Base-by-base conservation (phyloP, 2,797 vertebrate species). In the Fundulus diaphanus region DNA sequence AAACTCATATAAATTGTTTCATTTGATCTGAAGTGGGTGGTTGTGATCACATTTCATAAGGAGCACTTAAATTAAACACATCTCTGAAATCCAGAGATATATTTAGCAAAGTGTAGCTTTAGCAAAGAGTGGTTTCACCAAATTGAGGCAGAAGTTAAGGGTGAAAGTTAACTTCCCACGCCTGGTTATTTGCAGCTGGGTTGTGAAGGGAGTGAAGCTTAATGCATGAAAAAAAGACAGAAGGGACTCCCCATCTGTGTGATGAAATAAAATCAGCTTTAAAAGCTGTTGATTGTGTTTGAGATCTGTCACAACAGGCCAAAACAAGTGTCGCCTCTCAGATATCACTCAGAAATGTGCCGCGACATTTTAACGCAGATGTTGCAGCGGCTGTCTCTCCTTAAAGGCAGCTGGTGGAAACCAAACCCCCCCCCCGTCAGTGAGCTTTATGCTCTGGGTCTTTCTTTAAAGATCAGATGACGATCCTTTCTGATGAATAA, bases 381-480 rank as follows among this genome's bases (percentile, higher is more conserved):
- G 63, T 66, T 80, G 82, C 84, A 74, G 82, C 37, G 29, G 65
- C 54, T 57, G 27, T 56, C 20, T 16, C 78, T 77, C 76, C 78
- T n/a, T 82, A 90, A 85, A 88, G 61, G 78, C 84, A 80, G 73
- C 33, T 4, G 37, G 65, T 85, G 87, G 80, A 89, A 91, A 87
- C 77, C 56, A 88, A 84, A 90, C 75, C 84, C 76, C 79, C 84
- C n/a, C n/a, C n/a, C n/a, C n/a, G n/a, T 79, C 76, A 78, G 85
- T 84, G 84, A 76, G 85, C 78, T 82, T 78, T 70, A 71, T 72
- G 88, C 79, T 76, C 79, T 42, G 68, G 29, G 85, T 68, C 87
- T 74, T 73, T 76, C 79, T 91, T 88, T 89, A 84, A 85, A 85
- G 82, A 82, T 93, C 89, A 66, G 82, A 74, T 94, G 90, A 88